phyloP scores from a whole-genome alignment of 2,113 vertebrate species.

The Halcyon malimbica region DNA sequence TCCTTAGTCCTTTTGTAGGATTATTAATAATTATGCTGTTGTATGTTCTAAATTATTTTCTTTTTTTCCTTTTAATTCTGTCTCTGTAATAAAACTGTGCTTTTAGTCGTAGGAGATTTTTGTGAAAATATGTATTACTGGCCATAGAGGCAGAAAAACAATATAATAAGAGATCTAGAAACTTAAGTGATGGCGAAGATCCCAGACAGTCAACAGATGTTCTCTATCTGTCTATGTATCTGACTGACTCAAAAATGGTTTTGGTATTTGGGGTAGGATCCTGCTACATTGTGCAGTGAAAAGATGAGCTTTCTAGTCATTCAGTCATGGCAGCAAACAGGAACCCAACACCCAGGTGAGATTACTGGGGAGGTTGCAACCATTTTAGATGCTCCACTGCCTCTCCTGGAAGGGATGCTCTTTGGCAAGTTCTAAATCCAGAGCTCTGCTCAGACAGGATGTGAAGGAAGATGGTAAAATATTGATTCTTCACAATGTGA shows the following conservation, averaged over 20 bases:
- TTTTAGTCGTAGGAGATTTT: neutral
- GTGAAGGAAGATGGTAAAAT: neutral
- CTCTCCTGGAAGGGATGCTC: neutral
- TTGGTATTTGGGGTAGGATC: neutral
- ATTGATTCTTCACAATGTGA: neutral
- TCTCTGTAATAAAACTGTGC: neutral
- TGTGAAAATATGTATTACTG: neutral
- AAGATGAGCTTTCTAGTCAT: neutral
- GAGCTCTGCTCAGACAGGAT: neutral
- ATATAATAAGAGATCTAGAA: neutral
- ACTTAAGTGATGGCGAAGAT: neutral
- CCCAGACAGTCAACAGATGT: neutral
- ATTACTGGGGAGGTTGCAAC: neutral
- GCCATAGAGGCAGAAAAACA: neutral
- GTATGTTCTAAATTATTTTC: neutral
- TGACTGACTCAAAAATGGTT: neutral
- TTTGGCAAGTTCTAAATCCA: neutral
- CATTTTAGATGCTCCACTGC: neutral
- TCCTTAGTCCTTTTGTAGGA: neutral
- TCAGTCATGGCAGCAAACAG: neutral
- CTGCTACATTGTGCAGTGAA: neutral
- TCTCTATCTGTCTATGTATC: neutral
- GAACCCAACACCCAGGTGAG: neutral
- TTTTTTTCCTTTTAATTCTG: neutral
- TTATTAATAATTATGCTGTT: neutral